Evolutionary conservation across 2,888 invertebrate genomes (phyloP).

Genomic region (Seira musarum): DNA sequence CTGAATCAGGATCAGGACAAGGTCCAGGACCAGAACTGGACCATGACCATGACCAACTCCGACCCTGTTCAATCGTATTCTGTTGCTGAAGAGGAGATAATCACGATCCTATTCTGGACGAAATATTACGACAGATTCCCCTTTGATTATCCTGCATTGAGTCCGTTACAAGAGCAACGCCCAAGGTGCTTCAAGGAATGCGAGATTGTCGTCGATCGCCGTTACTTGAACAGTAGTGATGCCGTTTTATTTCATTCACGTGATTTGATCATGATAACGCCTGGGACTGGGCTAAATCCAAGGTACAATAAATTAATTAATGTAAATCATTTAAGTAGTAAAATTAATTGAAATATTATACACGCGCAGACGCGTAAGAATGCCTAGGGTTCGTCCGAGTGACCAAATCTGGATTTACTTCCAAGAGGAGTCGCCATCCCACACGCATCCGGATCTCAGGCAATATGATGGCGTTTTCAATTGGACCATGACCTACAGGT

Average conservation of each 20-base stretch:
- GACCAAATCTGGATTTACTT: constrained; percentile 55
- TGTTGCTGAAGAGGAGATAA: too few species aligned
- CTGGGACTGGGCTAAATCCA: background rate
- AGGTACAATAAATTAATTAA: too few species aligned
- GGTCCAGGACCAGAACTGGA: too few species aligned
- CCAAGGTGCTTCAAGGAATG: constrained; percentile 41
- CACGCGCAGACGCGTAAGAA: too few species aligned
- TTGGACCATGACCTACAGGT: constrained; percentile 59
- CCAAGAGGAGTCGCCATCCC: constrained; percentile 46
- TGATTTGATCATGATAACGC: constrained; percentile 32
- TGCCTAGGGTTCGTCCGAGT: constrained; percentile 12
- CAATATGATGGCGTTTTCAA: constrained; percentile 52
- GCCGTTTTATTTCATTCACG: constrained; percentile 56
- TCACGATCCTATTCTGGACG: constrained; percentile 60
- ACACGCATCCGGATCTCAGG: constrained; percentile 30
- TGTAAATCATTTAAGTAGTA: too few species aligned
- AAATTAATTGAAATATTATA: too few species aligned
- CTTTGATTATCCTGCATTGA: constrained; percentile 7
- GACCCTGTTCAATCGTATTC: too few species aligned
- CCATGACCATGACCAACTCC: too few species aligned
- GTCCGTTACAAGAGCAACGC: background rate
- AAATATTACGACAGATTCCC: constrained; percentile 37
- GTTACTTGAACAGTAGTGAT: constrained; percentile 33
- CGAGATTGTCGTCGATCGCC: constrained; percentile 37
- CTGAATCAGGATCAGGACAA: too few species aligned